Conservation (phyloP, 2,888 invertebrate species). For the Geophilus truncorum region DNA sequence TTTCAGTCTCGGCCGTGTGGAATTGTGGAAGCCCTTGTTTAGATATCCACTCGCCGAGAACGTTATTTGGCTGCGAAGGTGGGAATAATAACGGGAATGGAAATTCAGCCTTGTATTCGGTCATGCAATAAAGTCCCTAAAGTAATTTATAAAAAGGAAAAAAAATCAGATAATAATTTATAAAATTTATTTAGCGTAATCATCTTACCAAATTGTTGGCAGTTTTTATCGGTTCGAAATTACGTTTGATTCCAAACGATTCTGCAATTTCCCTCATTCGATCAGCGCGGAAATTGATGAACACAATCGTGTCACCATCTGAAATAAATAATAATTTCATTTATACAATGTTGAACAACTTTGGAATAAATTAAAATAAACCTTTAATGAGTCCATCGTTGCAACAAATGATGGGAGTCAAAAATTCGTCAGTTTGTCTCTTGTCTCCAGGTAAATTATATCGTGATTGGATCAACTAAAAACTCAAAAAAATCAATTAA, state of each 20-base stretch:
- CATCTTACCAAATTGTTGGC: conserved; percentile 41
- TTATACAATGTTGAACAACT: no score
- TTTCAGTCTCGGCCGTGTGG: conserved; percentile 52
- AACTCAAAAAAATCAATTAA: neutral
- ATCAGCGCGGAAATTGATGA: conserved; percentile 51
- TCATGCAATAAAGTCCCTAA: conserved; percentile 43
- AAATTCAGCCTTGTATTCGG: conserved; percentile 51
- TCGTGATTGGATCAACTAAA: conserved; percentile 38
- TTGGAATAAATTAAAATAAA: neutral
- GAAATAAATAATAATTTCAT: neutral
- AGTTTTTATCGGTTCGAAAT: conserved; percentile 43
- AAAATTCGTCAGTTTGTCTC: conserved; percentile 50
- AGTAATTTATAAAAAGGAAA: neutral
- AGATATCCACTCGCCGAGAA: conserved; percentile 50
- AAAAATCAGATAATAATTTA: neutral
- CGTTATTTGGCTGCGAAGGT: conserved; percentile 49
- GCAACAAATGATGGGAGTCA: conserved; percentile 49
- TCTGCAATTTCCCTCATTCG: conserved; percentile 50
- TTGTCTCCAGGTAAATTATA: conserved; percentile 43
- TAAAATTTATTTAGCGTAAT: neutral
- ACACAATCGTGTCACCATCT: conserved; percentile 50
- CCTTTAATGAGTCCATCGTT: conserved; percentile 41
- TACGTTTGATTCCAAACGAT: conserved; percentile 44
- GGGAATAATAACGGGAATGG: conserved; percentile 49
- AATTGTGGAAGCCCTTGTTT: conserved; percentile 46